Base-by-base conservation (phyloP, 1,140 invertebrate species). In the Magallana angulata region DNA sequence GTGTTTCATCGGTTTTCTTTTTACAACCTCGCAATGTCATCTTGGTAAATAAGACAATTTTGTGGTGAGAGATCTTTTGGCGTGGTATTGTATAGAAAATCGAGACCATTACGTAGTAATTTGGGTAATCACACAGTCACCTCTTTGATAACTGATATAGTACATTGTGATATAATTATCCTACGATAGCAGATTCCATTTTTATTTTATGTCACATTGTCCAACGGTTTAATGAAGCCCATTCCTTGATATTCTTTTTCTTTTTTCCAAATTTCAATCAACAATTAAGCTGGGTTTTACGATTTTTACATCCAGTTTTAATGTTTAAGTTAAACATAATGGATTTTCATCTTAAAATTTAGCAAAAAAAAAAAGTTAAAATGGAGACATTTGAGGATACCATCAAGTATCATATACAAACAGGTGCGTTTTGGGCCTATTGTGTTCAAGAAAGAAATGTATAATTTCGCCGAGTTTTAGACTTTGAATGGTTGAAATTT, bases 71-170 rank as follows among this genome's bases (percentile, higher is more conserved):
- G 11, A 76, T 12, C 3, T 36, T 30, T 30, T 30, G 11, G 11
- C 68, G 36, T 76, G 24, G 36, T 30, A 30, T 30, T 30, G 9
- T 48, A 0, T 24, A 24, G 68, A 76, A 76, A 76, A 30, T 12
- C 12, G 68, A 76, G 68, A 76, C 11, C 30, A 76, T 12, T 76
- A 14, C 24, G 68, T 76, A 76, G 68, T 76, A 30, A 76, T 76
- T 76, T 30, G 30, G 68, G 24, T 36, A 76, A 76, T 76, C 68
- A 30, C 24, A 7, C 68, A 76, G 36, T 30, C 68, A 76, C 68
- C 30, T 76, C 68, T 76, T 76, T 76, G 68, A 76, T 30, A 76
- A 76, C 68, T 76, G 68, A 76, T 76, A 76, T 30, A 76, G 68
- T 24, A 30, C 24, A 76, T 30, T 11, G 68, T 11, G 68, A 12